phyloP scores from a whole-genome alignment of 2,797 vertebrate species.

The Pempheris klunzingeri region DNA sequence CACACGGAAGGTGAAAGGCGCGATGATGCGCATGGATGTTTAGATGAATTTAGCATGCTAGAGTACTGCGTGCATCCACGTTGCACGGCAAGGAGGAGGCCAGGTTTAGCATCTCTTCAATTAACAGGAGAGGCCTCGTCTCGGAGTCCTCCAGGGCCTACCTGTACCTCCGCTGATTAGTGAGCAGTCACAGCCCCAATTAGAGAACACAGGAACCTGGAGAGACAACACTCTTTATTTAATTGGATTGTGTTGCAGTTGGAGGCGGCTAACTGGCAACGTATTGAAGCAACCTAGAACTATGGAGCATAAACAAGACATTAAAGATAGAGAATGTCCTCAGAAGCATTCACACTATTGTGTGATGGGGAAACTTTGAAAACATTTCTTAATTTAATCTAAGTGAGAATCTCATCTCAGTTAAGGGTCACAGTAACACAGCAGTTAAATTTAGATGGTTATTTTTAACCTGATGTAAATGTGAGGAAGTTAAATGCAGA shows the following conservation, averaged over 20 bases:
- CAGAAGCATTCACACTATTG: conserved; percentile 28
- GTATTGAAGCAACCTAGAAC: conserved; percentile 67
- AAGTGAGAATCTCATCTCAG: conserved; percentile 41
- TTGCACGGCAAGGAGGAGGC: conserved; percentile 42
- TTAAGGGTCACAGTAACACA: conserved; percentile 30
- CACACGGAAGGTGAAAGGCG: conserved; percentile 55
- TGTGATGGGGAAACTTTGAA: conserved; percentile 28
- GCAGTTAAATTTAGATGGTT: conserved; percentile 27
- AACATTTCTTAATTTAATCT: conserved; percentile 23
- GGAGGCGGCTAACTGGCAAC: conserved; percentile 77
- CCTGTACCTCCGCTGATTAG: conserved; percentile 84
- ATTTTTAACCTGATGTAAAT: conserved; percentile 32
- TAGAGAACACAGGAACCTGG: conserved; percentile 84
- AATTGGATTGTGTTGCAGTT: conserved; percentile 85
- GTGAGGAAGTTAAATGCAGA: conserved; percentile 13
- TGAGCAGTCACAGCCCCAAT: conserved; percentile 87
- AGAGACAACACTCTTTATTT: conserved; percentile 85
- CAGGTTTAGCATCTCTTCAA: conserved; percentile 81
- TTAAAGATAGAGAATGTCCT: conserved; percentile 66
- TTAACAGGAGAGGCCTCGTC: conserved; percentile 81
- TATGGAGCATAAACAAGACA: conserved; percentile 76
- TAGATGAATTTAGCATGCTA: conserved; percentile 54
- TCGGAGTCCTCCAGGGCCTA: conserved; percentile 80
- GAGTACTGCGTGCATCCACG: conserved; percentile 45
- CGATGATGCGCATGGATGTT: conserved; percentile 51